Percentiles rank a stretch among this genome's conserved stretches.
These are phyloP conservation scores for Calosoma granatense DNA, from an alignment of 1,140 invertebrate genomes.

Conservation along the genomic window DNA sequence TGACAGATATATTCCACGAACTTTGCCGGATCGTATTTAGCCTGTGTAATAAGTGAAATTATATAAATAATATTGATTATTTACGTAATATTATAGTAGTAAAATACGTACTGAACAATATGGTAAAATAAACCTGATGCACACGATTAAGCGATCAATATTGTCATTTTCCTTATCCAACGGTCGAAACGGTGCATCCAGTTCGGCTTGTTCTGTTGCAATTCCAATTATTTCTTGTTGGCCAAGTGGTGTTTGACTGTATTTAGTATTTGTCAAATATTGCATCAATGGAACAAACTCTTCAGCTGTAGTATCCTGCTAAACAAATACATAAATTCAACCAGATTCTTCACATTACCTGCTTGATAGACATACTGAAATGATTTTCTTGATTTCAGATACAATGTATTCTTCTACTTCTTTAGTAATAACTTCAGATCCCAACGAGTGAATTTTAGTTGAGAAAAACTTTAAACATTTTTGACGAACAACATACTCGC, in stretches of 20 bases:
- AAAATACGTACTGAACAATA: conserved; percentile 74
- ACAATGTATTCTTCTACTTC: conserved; percentile 82
- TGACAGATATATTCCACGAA: conserved; percentile 83
- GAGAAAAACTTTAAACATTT: conserved; percentile 81
- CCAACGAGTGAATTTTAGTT: conserved; percentile 70
- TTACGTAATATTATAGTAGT: too few species aligned
- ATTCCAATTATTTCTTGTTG: conserved; percentile 81
- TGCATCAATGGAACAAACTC: conserved; percentile 88
- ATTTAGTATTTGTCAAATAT: conserved; percentile 66
- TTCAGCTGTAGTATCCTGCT: conserved; percentile 77
- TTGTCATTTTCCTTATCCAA: conserved; percentile 65
- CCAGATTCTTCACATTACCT: conserved; percentile 10
- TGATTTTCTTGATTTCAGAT: conserved; percentile 76
- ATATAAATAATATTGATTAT: too few species aligned
- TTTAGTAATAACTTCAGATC: conserved; percentile 67
- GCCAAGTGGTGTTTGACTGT: conserved; percentile 68
- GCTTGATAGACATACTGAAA: conserved; percentile 44
- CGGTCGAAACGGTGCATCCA: conserved; percentile 61
- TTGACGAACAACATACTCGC: conserved; percentile 66
- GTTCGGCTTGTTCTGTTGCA: conserved; percentile 70
- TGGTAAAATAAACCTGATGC: conserved; percentile 71
- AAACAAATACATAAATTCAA: conserved; percentile 18
- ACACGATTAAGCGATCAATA: conserved; percentile 71
- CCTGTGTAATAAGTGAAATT: too few species aligned
- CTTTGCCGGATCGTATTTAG: conserved; percentile 75